These are phyloP conservation scores for Rhamphomyia laevipes DNA, from an alignment of 2,888 invertebrate genomes.

Conservation along the genomic window DNA sequence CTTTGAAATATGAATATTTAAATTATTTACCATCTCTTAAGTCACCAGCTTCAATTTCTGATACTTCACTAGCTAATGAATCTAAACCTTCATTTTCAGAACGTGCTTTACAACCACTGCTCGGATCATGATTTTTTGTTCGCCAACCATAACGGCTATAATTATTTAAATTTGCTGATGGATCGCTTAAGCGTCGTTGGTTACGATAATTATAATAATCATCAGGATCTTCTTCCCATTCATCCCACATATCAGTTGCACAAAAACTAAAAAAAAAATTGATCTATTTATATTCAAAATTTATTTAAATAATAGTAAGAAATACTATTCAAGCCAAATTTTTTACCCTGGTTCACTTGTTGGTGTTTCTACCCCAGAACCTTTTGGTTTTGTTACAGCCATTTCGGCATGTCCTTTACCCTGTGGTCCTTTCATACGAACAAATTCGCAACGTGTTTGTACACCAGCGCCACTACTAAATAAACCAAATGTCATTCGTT, in stretches of 20 bases:
- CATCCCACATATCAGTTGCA: conserved; percentile 82
- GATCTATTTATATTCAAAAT: neutral
- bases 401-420: conserved; percentile 96
- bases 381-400: conserved; percentile 87
- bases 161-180: conserved; percentile 78
- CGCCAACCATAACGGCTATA: conserved; percentile 76
- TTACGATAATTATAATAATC: conserved; percentile 72
- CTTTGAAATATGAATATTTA: neutral
- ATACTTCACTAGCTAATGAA: conserved; percentile 67
- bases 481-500: conserved; percentile 88
- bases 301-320: neutral
- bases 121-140: conserved; percentile 44
- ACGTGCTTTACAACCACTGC: conserved; percentile 60
- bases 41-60: conserved; percentile 90
- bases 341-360: conserved; percentile 72
- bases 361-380: conserved; percentile 89
- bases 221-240: conserved; percentile 80
- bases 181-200: conserved; percentile 75
- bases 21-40: conserved; percentile 68
- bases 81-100: conserved; percentile 90
- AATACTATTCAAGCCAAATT: neutral
- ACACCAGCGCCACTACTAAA: conserved; percentile 61
- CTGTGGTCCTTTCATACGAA: conserved; percentile 94
- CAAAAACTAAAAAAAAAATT: conserved; percentile 40
- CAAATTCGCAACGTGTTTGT: conserved; percentile 86